A percentile compares a stretch with the other conserved stretches of the same genome.
Evolutionary conservation across 2,113 vertebrate genomes (phyloP).

Genomic region (Synodontis membranacea): DNA sequence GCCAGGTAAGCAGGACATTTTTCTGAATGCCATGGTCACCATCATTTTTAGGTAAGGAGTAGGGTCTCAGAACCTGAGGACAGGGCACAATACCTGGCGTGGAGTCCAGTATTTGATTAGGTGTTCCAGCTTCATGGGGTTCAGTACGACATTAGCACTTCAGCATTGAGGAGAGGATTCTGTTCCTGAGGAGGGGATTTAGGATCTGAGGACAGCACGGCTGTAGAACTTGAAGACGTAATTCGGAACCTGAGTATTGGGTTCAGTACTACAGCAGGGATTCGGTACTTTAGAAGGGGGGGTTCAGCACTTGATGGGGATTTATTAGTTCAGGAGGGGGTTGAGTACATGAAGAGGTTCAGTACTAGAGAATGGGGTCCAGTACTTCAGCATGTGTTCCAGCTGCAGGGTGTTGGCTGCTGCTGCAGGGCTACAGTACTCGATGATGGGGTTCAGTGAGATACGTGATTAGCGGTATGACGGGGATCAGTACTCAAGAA

Average conservation of each 20-base stretch:
- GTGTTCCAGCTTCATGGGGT: background rate
- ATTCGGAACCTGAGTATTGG: background rate
- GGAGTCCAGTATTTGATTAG: background rate
- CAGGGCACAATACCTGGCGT: background rate
- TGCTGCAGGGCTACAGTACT: no score
- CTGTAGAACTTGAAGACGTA: background rate
- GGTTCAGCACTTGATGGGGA: background rate
- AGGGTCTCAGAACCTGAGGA: background rate
- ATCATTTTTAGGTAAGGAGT: background rate
- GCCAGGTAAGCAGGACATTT: slow-evolving; percentile 80
- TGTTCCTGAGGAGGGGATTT: background rate
- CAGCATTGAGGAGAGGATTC: background rate
- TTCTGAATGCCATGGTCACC: background rate
- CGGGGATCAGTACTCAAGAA: background rate
- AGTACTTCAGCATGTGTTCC: background rate
- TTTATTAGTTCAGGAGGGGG: no score
- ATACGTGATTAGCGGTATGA: no score
- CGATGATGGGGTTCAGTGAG: no score
- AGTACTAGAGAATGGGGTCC: background rate
- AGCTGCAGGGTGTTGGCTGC: no score
- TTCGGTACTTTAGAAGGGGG: no score
- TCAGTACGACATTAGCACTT: background rate
- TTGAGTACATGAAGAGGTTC: background rate
- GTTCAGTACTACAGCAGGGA: background rate
- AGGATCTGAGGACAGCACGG: background rate